phyloP scores from a whole-genome alignment of 2,113 vertebrate genomes.

The Narcine bancroftii region DNA sequence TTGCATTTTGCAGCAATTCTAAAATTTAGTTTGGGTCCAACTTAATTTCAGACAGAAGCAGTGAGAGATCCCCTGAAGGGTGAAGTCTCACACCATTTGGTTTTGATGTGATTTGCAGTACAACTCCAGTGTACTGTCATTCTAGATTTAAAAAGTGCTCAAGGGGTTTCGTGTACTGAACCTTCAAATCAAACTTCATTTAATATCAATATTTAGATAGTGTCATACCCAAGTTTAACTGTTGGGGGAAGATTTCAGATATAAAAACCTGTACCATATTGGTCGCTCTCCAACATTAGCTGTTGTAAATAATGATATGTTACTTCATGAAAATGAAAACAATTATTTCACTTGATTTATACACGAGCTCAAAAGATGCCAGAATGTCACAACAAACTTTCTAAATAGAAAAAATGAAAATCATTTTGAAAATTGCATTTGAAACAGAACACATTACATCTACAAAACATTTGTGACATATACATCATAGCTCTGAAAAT shows the following conservation, averaged over 20 bases:
- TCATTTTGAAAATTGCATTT: background rate
- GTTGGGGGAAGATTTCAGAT: background rate
- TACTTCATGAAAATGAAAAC: background rate
- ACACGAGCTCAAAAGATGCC: background rate
- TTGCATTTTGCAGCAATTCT: background rate
- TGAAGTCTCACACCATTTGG: background rate
- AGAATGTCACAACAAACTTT: background rate
- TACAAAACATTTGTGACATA: background rate
- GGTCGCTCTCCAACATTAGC: background rate
- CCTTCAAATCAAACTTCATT: background rate
- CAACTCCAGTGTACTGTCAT: background rate
- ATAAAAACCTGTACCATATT: background rate
- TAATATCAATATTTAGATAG: conserved; percentile 11
- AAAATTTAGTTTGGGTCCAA: background rate
- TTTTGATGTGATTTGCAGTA: background rate
- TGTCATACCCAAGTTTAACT: background rate
- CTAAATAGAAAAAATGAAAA: background rate
- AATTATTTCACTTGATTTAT: background rate
- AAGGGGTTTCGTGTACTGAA: background rate
- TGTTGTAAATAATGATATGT: background rate
- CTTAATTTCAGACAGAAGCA: background rate
- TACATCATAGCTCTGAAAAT: background rate
- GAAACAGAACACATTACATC: background rate
- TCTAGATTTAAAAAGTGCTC: background rate
- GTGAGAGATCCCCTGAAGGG: background rate